phyloP scores from a whole-genome alignment of 2,888 invertebrate species.

The Trachelus troglodyta region DNA sequence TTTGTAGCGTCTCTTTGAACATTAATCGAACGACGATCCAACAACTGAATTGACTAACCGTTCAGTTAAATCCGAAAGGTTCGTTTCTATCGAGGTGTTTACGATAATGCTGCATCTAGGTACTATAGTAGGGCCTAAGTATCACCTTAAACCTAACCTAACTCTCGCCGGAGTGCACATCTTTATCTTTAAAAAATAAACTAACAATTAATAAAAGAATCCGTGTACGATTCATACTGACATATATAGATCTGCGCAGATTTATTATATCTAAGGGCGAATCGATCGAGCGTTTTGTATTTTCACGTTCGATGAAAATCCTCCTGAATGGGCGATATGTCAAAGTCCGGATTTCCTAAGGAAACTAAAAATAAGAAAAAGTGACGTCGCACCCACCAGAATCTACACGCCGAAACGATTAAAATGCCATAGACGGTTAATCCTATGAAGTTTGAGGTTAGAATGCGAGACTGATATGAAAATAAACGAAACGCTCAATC shows the following conservation, averaged over 20 bases:
- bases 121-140: conserved; percentile 42
- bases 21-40: conserved; percentile 17
- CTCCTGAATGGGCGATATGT: background rate
- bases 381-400: background rate
- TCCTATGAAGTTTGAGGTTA: background rate
- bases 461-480: background rate
- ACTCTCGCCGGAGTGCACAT: conserved; percentile 27
- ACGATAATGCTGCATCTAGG: conserved; percentile 27
- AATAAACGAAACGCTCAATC: background rate
- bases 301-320: background rate
- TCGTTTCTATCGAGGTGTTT: conserved; percentile 40
- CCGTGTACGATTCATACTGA: background rate
- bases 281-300: background rate
- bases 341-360: background rate
- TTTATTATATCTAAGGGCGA: background rate
- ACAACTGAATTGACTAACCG: conserved; percentile 26
- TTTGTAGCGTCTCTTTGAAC: conserved; percentile 23
- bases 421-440: background rate
- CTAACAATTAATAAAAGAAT: conserved; percentile 4
- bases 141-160: conserved; percentile 29
- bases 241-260: background rate
- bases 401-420: background rate
- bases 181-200: conserved; percentile 11
- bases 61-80: conserved; percentile 36
- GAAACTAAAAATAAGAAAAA: background rate